These are phyloP conservation scores for Cynaeus angustus DNA, from an alignment of 2,888 invertebrate genomes.

Conservation along the genomic window DNA sequence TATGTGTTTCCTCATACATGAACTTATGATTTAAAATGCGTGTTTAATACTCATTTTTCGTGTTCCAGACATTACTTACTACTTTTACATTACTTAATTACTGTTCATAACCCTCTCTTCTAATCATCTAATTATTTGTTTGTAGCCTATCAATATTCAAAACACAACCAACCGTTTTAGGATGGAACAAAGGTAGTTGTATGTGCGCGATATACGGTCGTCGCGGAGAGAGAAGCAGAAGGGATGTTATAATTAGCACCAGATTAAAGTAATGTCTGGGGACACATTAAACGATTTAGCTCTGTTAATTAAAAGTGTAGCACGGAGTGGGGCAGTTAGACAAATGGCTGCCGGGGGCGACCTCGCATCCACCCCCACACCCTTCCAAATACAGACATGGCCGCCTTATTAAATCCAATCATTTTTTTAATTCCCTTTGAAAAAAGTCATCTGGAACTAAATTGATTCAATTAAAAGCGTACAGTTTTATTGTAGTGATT, in stretches of 20 bases:
- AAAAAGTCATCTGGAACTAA: not conserved
- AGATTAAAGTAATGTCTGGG: conserved; percentile 79
- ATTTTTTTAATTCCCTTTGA: conserved; percentile 27
- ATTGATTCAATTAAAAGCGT: conserved; percentile 1
- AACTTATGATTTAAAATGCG: too few species aligned
- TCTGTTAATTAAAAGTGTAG: conserved; percentile 74
- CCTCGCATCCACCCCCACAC: conserved; percentile 53
- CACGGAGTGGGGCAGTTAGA: conserved; percentile 68
- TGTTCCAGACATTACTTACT: too few species aligned
- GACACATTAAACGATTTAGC: conserved; percentile 76
- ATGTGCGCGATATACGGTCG: conserved; percentile 46
- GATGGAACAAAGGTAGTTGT: conserved; percentile 43
- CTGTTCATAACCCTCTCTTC: not conserved
- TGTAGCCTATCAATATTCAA: not conserved
- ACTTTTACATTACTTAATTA: too few species aligned
- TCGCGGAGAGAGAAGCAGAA: conserved; percentile 60
- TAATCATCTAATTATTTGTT: conserved; percentile 1
- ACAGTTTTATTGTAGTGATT: not conserved
- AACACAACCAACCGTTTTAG: conserved; percentile 23
- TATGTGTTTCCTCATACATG: too few species aligned
- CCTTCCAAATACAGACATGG: conserved; percentile 44
- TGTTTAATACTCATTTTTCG: too few species aligned
- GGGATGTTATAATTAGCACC: conserved; percentile 77
- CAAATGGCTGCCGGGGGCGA: conserved; percentile 68
- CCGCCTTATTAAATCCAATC: conserved; percentile 42